Percentiles rank a stretch among this genome's conserved stretches.
These are phyloP conservation scores for Helicolenus hilgendorfi DNA, from an alignment of 2,797 vertebrate genomes.

Conservation along the genomic window DNA sequence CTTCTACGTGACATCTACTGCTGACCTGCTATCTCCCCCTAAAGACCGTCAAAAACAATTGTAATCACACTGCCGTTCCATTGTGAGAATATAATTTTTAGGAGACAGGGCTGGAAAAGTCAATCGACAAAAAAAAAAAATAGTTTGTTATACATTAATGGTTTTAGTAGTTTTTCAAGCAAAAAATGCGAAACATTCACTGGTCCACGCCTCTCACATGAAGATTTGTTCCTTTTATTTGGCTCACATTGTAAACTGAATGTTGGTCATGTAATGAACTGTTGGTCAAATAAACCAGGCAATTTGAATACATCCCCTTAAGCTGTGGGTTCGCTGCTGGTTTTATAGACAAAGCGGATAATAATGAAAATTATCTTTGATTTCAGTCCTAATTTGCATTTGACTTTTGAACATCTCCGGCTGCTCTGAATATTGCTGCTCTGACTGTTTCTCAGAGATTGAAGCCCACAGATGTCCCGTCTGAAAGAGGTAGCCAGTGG, in stretches of 20 bases:
- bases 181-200: not conserved
- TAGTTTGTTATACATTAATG: not conserved
- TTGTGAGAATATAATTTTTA: too few species aligned
- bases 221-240: not conserved
- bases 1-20: too few species aligned
- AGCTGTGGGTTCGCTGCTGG: not conserved
- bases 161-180: not conserved
- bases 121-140: too few species aligned
- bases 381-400: not conserved
- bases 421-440: not conserved
- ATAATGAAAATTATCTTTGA: not conserved
- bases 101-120: too few species aligned
- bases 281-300: not conserved
- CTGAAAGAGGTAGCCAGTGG: slow-evolving; percentile 29
- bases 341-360: not conserved
- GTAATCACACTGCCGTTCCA: too few species aligned
- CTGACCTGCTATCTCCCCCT: too few species aligned
- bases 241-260: not conserved
- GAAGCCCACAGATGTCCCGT: not conserved
- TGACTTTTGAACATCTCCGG: not conserved
- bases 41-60: too few species aligned
- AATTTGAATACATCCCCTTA: not conserved
- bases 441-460: not conserved
- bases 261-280: not conserved
- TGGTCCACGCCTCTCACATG: not conserved